phyloP scores from a whole-genome alignment of 2,797 vertebrate genomes.

The Enteromius fasciolatus region DNA sequence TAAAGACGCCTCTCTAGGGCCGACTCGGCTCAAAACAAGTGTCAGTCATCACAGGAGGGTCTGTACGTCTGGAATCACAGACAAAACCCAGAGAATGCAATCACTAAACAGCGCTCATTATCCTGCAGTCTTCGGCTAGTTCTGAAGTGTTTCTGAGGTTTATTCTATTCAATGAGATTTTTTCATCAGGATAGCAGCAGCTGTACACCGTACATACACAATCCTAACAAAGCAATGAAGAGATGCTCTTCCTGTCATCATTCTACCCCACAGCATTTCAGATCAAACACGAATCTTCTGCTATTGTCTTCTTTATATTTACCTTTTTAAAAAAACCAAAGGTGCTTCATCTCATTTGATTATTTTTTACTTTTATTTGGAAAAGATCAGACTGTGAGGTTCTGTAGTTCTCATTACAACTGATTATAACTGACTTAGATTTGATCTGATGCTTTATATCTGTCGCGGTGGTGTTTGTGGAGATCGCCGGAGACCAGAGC shows the following conservation, averaged over 20 bases:
- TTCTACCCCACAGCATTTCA: not conserved
- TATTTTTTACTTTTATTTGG: not conserved
- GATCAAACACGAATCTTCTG: not conserved
- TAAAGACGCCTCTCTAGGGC: not conserved
- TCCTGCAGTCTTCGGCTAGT: not conserved
- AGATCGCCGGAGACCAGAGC: no score
- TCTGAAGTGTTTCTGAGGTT: conserved; percentile 8
- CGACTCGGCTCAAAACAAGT: not conserved
- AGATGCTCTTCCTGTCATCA: not conserved
- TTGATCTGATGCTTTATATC: not conserved
- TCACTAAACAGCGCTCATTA: not conserved
- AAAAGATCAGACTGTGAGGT: not conserved
- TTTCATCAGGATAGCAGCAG: conserved; percentile 20
- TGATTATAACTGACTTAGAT: not conserved
- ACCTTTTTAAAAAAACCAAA: no score
- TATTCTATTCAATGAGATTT: conserved; percentile 20
- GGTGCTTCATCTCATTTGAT: not conserved
- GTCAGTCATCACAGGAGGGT: not conserved
- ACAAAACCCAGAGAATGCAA: not conserved
- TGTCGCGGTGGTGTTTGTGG: no score
- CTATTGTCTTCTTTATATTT: not conserved
- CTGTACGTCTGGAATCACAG: not conserved
- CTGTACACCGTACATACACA: not conserved
- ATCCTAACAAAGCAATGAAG: conserved; percentile 8
- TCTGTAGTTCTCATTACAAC: not conserved